These are phyloP conservation scores for Drosophila histrio DNA, from an alignment of 2,888 invertebrate genomes.

Conservation along the genomic window DNA sequence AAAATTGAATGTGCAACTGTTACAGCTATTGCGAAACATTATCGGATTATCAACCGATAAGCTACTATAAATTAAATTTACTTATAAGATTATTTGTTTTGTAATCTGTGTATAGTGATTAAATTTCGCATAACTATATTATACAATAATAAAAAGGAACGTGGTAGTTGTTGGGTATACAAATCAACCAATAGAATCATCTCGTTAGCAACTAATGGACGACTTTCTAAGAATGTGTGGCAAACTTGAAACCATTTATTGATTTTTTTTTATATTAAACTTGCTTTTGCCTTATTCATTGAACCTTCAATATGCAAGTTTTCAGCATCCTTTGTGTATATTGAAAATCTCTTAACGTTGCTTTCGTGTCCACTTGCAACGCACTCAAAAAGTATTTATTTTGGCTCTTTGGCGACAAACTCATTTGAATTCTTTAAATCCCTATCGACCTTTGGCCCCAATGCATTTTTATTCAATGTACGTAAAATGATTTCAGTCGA, in stretches of 20 bases:
- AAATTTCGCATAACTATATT: background rate
- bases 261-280: slow-evolving; percentile 1
- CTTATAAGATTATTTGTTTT: too few relatives aligned
- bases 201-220: background rate
- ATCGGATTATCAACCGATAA: background rate
- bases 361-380: slow-evolving; percentile 18
- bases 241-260: slow-evolving; percentile 5
- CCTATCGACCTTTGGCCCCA: slow-evolving; percentile 9
- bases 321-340: background rate
- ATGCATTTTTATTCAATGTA: slow-evolving; percentile 1
- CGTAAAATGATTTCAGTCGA: background rate
- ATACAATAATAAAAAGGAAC: too few relatives aligned
- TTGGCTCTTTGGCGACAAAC: slow-evolving; percentile 1
- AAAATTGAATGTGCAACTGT: background rate
- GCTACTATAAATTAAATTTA: background rate
- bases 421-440: slow-evolving; percentile 30
- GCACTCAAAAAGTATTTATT: slow-evolving; percentile 26
- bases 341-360: slow-evolving; percentile 14
- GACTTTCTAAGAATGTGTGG: background rate
- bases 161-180: too few relatives aligned
- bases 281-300: slow-evolving; percentile 6
- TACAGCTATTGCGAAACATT: background rate
- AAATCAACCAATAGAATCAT: background rate
- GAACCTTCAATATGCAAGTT: slow-evolving; percentile 5
- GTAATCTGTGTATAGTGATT: background rate